Evolutionary conservation across 2,888 invertebrate species (phyloP).

Genomic region (Sarcophaga variegata): DNA sequence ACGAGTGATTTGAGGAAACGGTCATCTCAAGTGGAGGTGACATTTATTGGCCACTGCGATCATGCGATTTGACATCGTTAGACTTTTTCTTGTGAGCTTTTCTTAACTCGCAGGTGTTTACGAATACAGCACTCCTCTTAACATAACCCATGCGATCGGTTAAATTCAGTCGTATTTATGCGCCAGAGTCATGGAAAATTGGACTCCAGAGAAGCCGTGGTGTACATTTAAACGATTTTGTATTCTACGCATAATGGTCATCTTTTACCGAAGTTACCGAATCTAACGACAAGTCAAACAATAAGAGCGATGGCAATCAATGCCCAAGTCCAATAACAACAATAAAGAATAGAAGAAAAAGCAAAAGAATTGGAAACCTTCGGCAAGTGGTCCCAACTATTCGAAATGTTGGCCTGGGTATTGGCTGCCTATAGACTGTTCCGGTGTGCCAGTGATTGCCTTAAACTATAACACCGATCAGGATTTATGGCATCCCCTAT

Average conservation of each 20-base stretch:
- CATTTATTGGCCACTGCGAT: too few species aligned
- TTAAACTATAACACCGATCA: conserved; percentile 92
- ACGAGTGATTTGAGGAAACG: too few species aligned
- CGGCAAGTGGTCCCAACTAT: conserved; percentile 81
- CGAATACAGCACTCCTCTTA: too few species aligned
- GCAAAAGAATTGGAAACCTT: conserved; percentile 50
- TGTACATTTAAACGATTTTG: conserved; percentile 77
- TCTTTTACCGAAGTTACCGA: conserved; percentile 72
- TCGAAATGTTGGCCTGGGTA: conserved; percentile 92
- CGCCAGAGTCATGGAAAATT: too few species aligned
- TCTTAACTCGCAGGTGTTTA: too few species aligned
- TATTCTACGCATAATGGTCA: conserved; percentile 79
- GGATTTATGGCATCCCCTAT: conserved; percentile 89
- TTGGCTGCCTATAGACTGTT: conserved; percentile 91
- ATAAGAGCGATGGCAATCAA: neutral
- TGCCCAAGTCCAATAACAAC: conserved; percentile 7
- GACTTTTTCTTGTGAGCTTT: too few species aligned
- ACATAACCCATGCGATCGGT: too few species aligned
- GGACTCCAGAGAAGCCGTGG: conserved; percentile 48
- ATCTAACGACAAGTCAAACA: conserved; percentile 5
- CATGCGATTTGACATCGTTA: too few species aligned
- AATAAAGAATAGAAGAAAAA: conserved; percentile 38
- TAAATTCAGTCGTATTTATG: too few species aligned
- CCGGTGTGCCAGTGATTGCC: conserved; percentile 89
- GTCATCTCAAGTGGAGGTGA: too few species aligned